Evolutionary conservation across 2,113 vertebrate species (phyloP), one percentile per base, ranked within the genome.

Genomic region (Pholis gunnellus): DNA sequence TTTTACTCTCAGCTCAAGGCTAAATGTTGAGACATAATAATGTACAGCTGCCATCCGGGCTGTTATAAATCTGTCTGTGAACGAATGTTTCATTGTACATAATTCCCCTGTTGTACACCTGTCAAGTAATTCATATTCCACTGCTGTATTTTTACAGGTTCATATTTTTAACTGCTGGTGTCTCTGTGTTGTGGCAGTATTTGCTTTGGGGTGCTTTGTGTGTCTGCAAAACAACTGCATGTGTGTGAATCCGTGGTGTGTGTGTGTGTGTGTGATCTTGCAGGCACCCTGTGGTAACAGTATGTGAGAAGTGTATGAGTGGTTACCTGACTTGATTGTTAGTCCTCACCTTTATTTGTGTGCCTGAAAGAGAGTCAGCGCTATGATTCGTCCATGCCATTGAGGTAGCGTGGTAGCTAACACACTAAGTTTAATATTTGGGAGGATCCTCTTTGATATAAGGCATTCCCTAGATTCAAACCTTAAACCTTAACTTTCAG

Each of bases 21-120:
- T 60, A 76, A 83, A 76, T 65, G 20, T 82, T 83, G 71, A 90
- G 68, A 83, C 71, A 85, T 38, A 60, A 63, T 79, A 60, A 85
- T 75, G 66, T 63, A 36, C 3, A 5, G 54, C 75, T 69, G 70
- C 72, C 80, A 86, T 67, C 72, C 14, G 22, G 20, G 54, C 69
- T 72, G 57, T 76, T 79, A 65, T n/a, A 85, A 77, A 64, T 77
- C 38, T 25, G 5, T 48, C 38, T 61, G 48, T 52, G 74, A 81
- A 67, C 15, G 2, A 78, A 66, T 70, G 65, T 82, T 85, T 68
- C 22, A 72, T 72, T 60, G 61, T 27, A 6, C 68, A 69, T 87
- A 66, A 83, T 77, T 81, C 78, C 78, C 34, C 36, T 40, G 14
- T 22, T 25, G 4, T 52, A 3, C 44, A 72, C 44, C 25, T 84